phyloP scores from a whole-genome alignment of 2,888 invertebrate species.

The Acronicta alni region DNA sequence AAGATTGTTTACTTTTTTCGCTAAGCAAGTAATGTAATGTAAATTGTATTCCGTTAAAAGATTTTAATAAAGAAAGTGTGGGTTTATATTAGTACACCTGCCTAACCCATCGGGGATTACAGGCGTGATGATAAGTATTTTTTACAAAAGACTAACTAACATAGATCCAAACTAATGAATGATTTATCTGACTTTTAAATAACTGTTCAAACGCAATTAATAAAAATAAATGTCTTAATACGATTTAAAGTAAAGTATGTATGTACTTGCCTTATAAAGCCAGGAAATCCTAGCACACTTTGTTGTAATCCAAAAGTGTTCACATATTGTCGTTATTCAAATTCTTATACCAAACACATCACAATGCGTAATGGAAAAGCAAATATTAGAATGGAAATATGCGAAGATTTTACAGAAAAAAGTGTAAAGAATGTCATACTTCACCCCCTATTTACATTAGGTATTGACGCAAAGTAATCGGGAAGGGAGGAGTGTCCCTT shows the following conservation, averaged over 20 bases:
- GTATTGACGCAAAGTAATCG: constrained; percentile 82
- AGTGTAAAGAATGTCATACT: constrained; percentile 60
- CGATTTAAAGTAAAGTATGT: too few relatives aligned
- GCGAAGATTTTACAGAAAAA: constrained; percentile 57
- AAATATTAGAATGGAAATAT: constrained; percentile 56
- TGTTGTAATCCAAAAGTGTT: constrained; percentile 4
- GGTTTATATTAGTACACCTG: too few relatives aligned
- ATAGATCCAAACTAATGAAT: too few relatives aligned
- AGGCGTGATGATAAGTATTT: too few relatives aligned
- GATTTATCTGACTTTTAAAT: too few relatives aligned
- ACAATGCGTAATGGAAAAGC: constrained; percentile 59
- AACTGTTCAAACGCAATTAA: too few relatives aligned
- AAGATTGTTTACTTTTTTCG: neutral
- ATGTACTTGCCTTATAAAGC: neutral
- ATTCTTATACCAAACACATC: constrained; percentile 33
- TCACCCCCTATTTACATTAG: constrained; percentile 77
- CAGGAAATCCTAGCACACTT: constrained; percentile 1
- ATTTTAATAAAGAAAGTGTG: too few relatives aligned
- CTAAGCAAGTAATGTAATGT: neutral
- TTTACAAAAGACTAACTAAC: too few relatives aligned
- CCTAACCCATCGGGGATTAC: too few relatives aligned
- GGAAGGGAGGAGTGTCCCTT: constrained; percentile 72
- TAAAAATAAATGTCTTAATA: neutral
- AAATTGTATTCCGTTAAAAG: too few relatives aligned
- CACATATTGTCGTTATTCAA: constrained; percentile 23